A percentile compares a stretch with the other conserved stretches of the same genome.
phyloP scores from a whole-genome alignment of 2,888 invertebrate species.

The Glyphotaelius pellucidus region DNA sequence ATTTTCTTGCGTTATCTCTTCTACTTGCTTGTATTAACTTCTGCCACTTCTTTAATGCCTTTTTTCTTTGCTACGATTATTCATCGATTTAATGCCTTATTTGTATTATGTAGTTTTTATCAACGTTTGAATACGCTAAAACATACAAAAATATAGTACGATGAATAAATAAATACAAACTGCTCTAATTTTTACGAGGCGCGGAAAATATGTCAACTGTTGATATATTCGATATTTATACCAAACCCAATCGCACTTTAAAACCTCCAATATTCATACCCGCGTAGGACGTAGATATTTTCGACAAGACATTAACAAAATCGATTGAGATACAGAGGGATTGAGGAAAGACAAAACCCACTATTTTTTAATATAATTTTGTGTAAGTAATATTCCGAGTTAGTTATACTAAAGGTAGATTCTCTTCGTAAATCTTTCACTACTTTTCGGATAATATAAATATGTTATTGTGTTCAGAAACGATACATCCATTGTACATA shows the following conservation, averaged over 20 bases:
- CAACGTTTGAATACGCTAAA: too few species aligned
- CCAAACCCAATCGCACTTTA: background rate
- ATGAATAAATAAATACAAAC: background rate
- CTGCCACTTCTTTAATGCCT: too few species aligned
- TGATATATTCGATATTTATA: background rate
- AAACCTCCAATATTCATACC: background rate
- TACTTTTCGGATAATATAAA: background rate
- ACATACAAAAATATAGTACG: too few species aligned
- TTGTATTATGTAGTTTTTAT: too few species aligned
- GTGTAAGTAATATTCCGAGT: background rate
- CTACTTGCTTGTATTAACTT: too few species aligned
- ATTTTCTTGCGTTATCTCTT: too few species aligned
- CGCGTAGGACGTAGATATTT: background rate
- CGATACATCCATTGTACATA: background rate
- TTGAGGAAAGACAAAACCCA: background rate
- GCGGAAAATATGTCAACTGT: background rate
- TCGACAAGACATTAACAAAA: background rate
- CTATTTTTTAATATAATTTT: background rate
- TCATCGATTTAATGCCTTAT: too few species aligned
- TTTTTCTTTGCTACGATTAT: too few species aligned
- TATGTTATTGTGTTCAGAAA: background rate
- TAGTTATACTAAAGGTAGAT: background rate
- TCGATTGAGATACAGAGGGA: background rate
- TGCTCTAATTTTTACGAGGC: background rate
- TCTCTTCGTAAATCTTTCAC: background rate